Conservation (phyloP, 2,888 invertebrate genomes). For the Parnassius orleans region DNA sequence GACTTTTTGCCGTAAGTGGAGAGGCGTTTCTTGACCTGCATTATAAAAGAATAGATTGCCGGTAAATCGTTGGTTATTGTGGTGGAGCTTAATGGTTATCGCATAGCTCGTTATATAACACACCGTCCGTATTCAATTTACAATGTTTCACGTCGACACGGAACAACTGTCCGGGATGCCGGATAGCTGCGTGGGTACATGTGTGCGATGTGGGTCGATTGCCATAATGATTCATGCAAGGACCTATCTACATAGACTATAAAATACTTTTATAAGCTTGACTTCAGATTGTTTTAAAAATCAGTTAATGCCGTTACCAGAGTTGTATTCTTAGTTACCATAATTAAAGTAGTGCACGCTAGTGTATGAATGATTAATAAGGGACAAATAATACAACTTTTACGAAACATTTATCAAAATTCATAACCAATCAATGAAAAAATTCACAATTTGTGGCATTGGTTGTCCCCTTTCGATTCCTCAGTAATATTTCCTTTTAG, state of each 20-base stretch:
- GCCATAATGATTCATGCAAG: constrained; percentile 54
- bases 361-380: too few relatives aligned
- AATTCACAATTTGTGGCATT: too few relatives aligned
- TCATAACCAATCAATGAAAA: too few relatives aligned
- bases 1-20: constrained; percentile 77
- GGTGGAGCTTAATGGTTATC: constrained; percentile 70
- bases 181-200: constrained; percentile 58
- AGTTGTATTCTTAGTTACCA: too few relatives aligned
- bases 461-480: too few relatives aligned
- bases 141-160: constrained; percentile 64
- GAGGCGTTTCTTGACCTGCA: constrained; percentile 69
- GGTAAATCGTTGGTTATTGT: constrained; percentile 77
- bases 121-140: constrained; percentile 70
- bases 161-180: constrained; percentile 66
- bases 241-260: constrained; percentile 31
- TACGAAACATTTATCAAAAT: too few relatives aligned
- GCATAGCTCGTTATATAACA: constrained; percentile 56
- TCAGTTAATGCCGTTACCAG: neutral
- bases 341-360: too few relatives aligned
- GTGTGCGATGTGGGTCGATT: constrained; percentile 64
- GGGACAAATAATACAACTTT: too few relatives aligned
- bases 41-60: constrained; percentile 78
- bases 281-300: neutral
- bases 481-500: too few relatives aligned
- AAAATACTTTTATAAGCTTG: too few relatives aligned